These are phyloP conservation scores for Alethe castanea DNA, from an alignment of 2,113 vertebrate genomes.

Conservation along the genomic window DNA sequence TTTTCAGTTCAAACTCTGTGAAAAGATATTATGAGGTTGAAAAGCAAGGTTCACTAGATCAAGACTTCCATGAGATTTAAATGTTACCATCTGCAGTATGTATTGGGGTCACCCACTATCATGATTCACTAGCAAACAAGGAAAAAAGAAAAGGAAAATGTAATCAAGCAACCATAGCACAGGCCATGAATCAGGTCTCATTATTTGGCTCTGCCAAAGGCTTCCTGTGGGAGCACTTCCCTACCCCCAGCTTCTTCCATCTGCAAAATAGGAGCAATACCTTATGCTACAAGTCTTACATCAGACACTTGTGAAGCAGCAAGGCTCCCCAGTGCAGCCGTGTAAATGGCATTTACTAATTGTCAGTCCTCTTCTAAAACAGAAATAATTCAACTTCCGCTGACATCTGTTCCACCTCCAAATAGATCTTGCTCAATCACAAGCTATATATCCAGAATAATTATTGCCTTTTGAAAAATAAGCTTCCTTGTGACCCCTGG, in stretches of 20 bases:
- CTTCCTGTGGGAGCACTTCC: neutral
- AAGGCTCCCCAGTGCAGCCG: neutral
- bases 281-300: neutral
- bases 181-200: conserved; percentile 22
- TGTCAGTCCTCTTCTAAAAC: neutral
- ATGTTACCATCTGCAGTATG: conserved; percentile 26
- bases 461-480: neutral
- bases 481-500: neutral
- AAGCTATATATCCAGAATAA: neutral
- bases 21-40: neutral
- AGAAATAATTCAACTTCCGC: neutral
- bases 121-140: conserved; percentile 23
- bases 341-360: neutral
- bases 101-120: neutral
- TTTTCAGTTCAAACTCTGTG: neutral
- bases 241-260: conserved; percentile 5
- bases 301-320: neutral
- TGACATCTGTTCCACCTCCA: neutral
- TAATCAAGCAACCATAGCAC: conserved; percentile 9
- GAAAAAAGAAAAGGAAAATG: conserved; percentile 7
- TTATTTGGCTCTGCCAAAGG: neutral
- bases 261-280: neutral
- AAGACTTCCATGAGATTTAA: conserved; percentile 11
- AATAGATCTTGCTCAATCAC: neutral
- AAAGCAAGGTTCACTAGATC: neutral